Evolutionary conservation across 2,113 vertebrate genomes (phyloP), one percentile per base, ranked within the genome.

Genomic region (Myodes glareolus): DNA sequence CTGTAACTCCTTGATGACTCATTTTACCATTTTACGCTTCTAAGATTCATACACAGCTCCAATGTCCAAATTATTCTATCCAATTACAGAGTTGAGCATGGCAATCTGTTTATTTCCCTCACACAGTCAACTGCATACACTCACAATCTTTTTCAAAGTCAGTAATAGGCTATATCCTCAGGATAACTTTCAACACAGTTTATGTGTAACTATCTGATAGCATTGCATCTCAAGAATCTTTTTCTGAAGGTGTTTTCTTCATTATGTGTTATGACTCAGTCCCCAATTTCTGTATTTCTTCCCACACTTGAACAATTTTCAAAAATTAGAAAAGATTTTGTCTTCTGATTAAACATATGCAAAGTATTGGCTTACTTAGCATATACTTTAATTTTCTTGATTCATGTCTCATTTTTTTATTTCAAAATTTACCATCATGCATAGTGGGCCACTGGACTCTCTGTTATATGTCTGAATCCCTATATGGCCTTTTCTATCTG

Each of bases 41-140:
- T 2, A 39, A 84, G 23, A 8, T 12, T 3, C 23, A 27, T 82
- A 14, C 11, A 42, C 6, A 61, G 36, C 21, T 61, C 23, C 12
- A 39, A 14, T 29, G n/a, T 84, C 13, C 25, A 14, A 81, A 61
- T 27, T 39, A 13, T 63, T 63, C 55, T 29, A 39, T 42, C 14
- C n/a, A 58, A 21, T 84, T 27, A 39, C 0, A 12, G 55, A 84
- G 6, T 39, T 61, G 78, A n/a, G 5, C 50, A 81, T 11, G 17
- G 0, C 17, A 50, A 5, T 7, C 8, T 2, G 33, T 3, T 61
- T 29, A 4, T 39, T 39, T 4, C 21, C 23, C 21, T 58, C 12
- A 39, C 1, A 27, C 36, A 2, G 1, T 27, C 5, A 61, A 33
- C 5, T 61, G 7, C 31, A 81, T 55, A n/a, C 0, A 82, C 6